phyloP scores from a whole-genome alignment of 2,113 vertebrate genomes.

The Morone saxatilis region DNA sequence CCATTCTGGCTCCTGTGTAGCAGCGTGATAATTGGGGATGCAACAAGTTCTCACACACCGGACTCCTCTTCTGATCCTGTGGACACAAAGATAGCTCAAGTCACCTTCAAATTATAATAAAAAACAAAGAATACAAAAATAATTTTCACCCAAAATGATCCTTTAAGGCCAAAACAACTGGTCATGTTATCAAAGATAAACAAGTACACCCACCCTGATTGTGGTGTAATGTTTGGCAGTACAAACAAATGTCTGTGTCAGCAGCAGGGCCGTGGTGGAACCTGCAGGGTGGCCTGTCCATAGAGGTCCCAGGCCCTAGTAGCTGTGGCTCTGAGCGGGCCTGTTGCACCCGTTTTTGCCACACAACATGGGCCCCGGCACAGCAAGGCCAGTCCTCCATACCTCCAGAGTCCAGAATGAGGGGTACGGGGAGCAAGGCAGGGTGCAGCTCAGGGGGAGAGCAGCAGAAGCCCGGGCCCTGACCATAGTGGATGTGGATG shows the following conservation, averaged over 20 bases:
- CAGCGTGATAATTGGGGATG: slow-evolving; percentile 82
- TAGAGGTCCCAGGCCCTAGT: slow-evolving; percentile 76
- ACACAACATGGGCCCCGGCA: slow-evolving; percentile 85
- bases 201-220: slow-evolving; percentile 89
- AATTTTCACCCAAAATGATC: background rate
- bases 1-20: slow-evolving; percentile 83
- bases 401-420: slow-evolving; percentile 85
- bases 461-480: slow-evolving; percentile 84
- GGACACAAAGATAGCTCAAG: slow-evolving; percentile 66
- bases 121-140: background rate
- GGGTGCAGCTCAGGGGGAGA: slow-evolving; percentile 85
- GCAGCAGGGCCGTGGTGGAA: slow-evolving; percentile 74
- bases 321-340: slow-evolving; percentile 84
- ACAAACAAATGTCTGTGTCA: slow-evolving; percentile 85
- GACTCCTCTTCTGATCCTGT: slow-evolving; percentile 92
- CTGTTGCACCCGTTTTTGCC: slow-evolving; percentile 88
- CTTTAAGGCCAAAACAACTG: background rate
- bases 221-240: slow-evolving; percentile 86
- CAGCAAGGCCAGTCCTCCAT: slow-evolving; percentile 82
- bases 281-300: slow-evolving; percentile 78
- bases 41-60: slow-evolving; percentile 89
- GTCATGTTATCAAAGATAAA: background rate
- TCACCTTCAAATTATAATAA: slow-evolving; percentile 17
- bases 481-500: slow-evolving; percentile 82
- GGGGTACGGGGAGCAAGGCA: slow-evolving; percentile 85